Percentiles rank a stretch among this genome's conserved stretches.
Evolutionary conservation across 2,797 vertebrate genomes (phyloP).

Genomic region (Ara ararauna): DNA sequence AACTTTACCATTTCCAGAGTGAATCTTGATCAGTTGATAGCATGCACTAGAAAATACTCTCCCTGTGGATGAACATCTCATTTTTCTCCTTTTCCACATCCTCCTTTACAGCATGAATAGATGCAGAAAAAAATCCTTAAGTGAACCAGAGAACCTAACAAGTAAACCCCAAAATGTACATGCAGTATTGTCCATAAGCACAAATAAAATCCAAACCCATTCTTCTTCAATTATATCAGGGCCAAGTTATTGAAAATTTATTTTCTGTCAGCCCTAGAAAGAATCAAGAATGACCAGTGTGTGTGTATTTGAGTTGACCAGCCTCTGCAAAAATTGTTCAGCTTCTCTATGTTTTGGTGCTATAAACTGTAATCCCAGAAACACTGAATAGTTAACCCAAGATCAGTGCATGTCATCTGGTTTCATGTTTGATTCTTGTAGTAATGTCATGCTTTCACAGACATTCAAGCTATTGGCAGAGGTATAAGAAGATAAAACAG

Average conservation of each 20-base stretch:
- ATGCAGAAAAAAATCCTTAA: not conserved
- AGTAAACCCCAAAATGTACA: not conserved
- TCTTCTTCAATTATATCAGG: not conserved
- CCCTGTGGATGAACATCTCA: not conserved
- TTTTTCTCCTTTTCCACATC: not conserved
- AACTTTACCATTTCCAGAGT: not conserved
- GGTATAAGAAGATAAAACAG: not conserved
- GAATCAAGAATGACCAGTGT: not conserved
- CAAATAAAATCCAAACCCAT: not conserved
- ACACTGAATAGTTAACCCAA: not conserved
- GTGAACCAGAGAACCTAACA: not conserved
- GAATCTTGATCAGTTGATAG: not conserved
- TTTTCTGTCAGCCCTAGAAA: not conserved
- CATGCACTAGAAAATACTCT: not conserved
- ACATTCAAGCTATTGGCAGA: not conserved
- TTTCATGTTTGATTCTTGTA: slow-evolving; percentile 11
- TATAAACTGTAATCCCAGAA: not conserved
- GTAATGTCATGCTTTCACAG: not conserved
- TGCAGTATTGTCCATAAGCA: not conserved
- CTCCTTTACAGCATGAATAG: not conserved
- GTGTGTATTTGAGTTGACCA: not conserved
- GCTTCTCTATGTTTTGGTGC: not conserved
- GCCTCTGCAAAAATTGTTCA: not conserved
- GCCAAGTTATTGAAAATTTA: not conserved
- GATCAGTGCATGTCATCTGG: not conserved